phyloP scores from a whole-genome alignment of 2,113 vertebrate species.

The Pardalotus punctatus region DNA sequence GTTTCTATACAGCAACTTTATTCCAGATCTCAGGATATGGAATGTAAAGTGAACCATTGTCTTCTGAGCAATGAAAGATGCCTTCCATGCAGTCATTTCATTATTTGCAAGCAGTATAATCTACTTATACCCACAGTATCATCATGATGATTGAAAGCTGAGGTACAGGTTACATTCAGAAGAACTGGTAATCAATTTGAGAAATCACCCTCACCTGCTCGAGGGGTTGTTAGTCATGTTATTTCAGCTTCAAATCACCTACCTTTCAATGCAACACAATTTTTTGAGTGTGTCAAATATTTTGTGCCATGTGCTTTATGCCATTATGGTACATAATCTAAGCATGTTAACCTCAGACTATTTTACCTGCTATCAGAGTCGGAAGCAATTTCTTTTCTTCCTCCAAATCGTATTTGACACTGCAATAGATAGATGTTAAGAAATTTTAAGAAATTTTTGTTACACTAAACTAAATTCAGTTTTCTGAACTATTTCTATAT shows the following conservation, averaged over 20 bases:
- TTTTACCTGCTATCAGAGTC: slow-evolving; percentile 97
- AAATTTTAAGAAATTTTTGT: not conserved
- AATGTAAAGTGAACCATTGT: not conserved
- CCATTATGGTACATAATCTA: not conserved
- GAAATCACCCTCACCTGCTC: not conserved
- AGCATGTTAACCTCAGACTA: not conserved
- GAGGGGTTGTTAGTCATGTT: not conserved
- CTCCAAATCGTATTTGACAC: slow-evolving; percentile 99
- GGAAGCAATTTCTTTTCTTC: slow-evolving; percentile 97
- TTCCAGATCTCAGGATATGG: not conserved
- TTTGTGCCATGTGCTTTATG: not conserved
- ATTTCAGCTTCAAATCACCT: not conserved
- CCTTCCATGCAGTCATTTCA: not conserved
- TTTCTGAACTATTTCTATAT: not conserved
- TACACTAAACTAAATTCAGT: not conserved
- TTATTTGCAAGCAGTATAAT: not conserved
- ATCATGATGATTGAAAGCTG: not conserved
- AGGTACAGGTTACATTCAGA: not conserved
- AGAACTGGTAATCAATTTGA: not conserved
- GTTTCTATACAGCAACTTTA: not conserved
- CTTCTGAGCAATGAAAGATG: not conserved
- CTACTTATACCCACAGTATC: not conserved
- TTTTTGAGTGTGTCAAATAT: not conserved
- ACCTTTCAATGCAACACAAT: not conserved
- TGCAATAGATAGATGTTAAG: slow-evolving; percentile 56